Evolutionary conservation across 2,888 invertebrate species (phyloP).

Genomic region (Eucera pruinosa): DNA sequence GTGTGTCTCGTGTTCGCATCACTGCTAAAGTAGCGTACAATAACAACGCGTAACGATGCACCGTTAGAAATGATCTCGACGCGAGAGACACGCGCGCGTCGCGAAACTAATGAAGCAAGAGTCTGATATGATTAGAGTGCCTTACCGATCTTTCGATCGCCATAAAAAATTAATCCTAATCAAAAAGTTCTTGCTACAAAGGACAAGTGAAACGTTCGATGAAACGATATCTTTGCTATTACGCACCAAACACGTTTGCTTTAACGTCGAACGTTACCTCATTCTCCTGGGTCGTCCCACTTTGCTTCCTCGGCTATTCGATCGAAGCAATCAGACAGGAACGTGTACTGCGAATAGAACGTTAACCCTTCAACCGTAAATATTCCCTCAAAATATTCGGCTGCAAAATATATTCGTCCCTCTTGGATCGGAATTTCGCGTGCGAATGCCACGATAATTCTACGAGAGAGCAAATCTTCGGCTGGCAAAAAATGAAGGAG

Average conservation of each 20-base stretch:
- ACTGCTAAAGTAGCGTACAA: background rate
- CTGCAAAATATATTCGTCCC: too few relatives aligned
- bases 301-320: slow-evolving; percentile 96
- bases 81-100: slow-evolving; percentile 13
- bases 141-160: slow-evolving; percentile 28
- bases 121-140: slow-evolving; percentile 55
- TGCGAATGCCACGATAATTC: too few relatives aligned
- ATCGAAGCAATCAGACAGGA: slow-evolving; percentile 97
- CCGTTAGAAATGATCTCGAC: slow-evolving; percentile 23
- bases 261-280: slow-evolving; percentile 83
- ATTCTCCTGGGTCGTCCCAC: slow-evolving; percentile 93
- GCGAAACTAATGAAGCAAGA: slow-evolving; percentile 42
- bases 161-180: slow-evolving; percentile 51
- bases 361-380: slow-evolving; percentile 13
- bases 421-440: too few relatives aligned
- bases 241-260: slow-evolving; percentile 54
- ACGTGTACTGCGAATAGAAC: slow-evolving; percentile 89
- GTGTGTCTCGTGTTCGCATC: background rate
- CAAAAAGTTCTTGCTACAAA: slow-evolving; percentile 50
- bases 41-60: slow-evolving; percentile 13
- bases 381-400: background rate
- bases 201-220: slow-evolving; percentile 49
- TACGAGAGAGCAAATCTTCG: too few relatives aligned
- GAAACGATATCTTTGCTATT: slow-evolving; percentile 58
- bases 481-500: too few relatives aligned